phyloP scores from a whole-genome alignment of 2,113 vertebrate species.

The Sylvilagus bachmani region DNA sequence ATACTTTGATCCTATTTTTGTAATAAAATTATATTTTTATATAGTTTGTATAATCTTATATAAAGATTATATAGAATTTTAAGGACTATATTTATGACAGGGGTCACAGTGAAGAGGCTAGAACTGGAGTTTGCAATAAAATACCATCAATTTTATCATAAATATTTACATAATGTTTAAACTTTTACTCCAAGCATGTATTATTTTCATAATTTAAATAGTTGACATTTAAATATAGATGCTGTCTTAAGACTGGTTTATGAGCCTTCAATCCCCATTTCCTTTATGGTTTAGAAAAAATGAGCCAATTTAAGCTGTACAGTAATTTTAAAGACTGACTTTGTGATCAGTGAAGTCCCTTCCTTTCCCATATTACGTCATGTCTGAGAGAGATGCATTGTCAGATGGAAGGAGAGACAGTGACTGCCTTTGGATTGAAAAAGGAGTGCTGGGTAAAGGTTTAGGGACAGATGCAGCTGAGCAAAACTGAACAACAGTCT shows the following conservation, averaged over 20 bases:
- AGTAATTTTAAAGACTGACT: background rate
- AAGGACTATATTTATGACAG: conserved; percentile 11
- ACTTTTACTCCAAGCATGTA: background rate
- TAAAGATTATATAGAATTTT: background rate
- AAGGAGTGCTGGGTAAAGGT: conserved; percentile 53
- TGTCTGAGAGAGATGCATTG: conserved; percentile 26
- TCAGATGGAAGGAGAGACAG: conserved; percentile 46
- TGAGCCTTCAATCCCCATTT: background rate
- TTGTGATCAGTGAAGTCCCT: background rate
- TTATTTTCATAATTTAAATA: conserved; percentile 26
- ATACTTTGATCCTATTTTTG: conserved; percentile 18
- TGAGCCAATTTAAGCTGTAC: conserved; percentile 15
- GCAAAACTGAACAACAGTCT: conserved; percentile 59
- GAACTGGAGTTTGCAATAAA: background rate
- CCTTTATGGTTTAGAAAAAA: background rate
- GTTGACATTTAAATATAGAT: conserved; percentile 9
- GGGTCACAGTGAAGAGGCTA: background rate
- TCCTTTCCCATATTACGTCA: conserved; percentile 25
- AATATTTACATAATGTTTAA: conserved; percentile 19
- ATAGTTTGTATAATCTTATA: background rate
- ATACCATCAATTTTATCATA: conserved; percentile 39
- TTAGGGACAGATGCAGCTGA: conserved; percentile 45
- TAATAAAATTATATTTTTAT: background rate
- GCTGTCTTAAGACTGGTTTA: background rate
- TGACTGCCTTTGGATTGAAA: background rate